These are phyloP conservation scores for Vanessa cardui DNA, from an alignment of 2,888 invertebrate genomes.

Conservation along the genomic window DNA sequence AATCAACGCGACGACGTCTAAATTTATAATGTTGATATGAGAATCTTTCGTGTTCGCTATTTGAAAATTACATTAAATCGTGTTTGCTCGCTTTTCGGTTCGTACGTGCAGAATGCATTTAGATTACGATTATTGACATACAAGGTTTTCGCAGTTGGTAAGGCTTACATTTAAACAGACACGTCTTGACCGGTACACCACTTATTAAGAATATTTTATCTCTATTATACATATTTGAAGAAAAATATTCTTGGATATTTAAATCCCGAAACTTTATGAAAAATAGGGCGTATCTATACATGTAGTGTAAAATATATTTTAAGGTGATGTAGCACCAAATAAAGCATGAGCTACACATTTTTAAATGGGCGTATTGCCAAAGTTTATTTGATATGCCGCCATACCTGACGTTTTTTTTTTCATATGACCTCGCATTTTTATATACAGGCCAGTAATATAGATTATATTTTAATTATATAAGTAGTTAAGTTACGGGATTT, in stretches of 20 bases:
- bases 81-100: not conserved
- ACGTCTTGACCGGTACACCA: no score
- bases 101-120: not conserved
- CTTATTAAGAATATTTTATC: no score
- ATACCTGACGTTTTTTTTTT: constrained; percentile 22
- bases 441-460: constrained; percentile 11
- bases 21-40: not conserved
- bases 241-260: no score
- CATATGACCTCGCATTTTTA: constrained; percentile 17
- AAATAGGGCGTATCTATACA: no score
- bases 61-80: not conserved
- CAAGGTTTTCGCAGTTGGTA: no score
- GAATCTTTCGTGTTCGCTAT: not conserved
- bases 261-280: no score
- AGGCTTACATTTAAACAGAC: no score
- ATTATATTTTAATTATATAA: not conserved
- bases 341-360: constrained; percentile 11
- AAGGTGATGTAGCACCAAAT: constrained; percentile 4
- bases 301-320: constrained; percentile 1
- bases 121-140: not conserved
- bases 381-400: constrained; percentile 24
- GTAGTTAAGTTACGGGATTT: not conserved
- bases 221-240: no score
- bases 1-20: not conserved
- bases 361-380: constrained; percentile 22